These are phyloP conservation scores for Meganola albula DNA, from an alignment of 2,888 invertebrate species.

Conservation along the genomic window DNA sequence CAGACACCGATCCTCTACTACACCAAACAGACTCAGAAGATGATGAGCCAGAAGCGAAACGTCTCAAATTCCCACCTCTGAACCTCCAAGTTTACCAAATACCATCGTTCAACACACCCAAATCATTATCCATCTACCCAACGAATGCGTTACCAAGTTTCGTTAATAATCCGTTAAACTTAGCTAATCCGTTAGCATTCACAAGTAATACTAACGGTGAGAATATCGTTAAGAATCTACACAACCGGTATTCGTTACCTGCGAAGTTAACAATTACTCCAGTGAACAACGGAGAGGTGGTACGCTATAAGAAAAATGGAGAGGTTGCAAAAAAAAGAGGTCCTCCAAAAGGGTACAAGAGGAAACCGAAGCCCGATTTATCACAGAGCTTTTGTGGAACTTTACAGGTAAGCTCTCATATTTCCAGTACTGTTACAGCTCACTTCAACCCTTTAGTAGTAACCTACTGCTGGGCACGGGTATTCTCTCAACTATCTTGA, in stretches of 20 bases:
- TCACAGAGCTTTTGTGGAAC: constrained; percentile 50
- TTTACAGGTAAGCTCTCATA: constrained; percentile 41
- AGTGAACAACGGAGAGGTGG: constrained; percentile 48
- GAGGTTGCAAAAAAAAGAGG: constrained; percentile 67
- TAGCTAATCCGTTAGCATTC: constrained; percentile 60
- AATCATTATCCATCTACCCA: constrained; percentile 55
- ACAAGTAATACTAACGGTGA: constrained; percentile 42
- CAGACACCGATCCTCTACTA: constrained; percentile 48
- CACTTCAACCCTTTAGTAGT: no score
- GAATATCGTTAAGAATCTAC: constrained; percentile 54
- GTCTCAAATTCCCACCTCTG: constrained; percentile 51
- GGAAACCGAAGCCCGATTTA: constrained; percentile 59
- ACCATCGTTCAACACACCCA: constrained; percentile 58
- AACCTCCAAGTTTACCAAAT: constrained; percentile 68
- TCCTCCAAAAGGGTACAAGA: constrained; percentile 65
- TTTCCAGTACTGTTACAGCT: no score
- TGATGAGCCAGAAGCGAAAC: constrained; percentile 57
- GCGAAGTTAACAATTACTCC: constrained; percentile 61
- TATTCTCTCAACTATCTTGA: no score
- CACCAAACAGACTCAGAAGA: constrained; percentile 56
- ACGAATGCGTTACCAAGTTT: constrained; percentile 53
- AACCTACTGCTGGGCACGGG: no score
- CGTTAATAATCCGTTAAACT: constrained; percentile 63
- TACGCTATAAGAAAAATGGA: constrained; percentile 69
- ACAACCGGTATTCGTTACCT: constrained; percentile 55